Evolutionary conservation across 2,888 invertebrate species (phyloP).

Genomic region (Philhelius pedissequus): DNA sequence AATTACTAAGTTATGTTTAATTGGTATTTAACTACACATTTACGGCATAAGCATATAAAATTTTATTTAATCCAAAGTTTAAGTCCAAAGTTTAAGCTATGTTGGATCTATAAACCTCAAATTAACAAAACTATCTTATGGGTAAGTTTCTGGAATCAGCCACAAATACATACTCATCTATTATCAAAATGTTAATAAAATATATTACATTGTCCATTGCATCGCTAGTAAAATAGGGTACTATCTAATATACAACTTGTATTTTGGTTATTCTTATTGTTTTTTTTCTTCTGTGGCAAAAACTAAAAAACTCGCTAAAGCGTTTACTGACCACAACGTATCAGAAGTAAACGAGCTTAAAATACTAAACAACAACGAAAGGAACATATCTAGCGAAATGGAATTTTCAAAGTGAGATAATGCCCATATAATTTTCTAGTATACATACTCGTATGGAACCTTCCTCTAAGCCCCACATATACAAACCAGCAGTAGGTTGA

Average conservation of each 20-base stretch:
- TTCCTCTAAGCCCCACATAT: constrained; percentile 8
- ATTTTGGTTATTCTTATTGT: not conserved
- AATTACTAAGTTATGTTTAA: too few species aligned
- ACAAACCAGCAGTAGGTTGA: not conserved
- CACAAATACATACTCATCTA: too few species aligned
- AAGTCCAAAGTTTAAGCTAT: too few species aligned
- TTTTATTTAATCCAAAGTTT: too few species aligned
- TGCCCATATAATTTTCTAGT: constrained; percentile 60
- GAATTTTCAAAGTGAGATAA: constrained; percentile 63
- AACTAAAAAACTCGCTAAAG: not conserved
- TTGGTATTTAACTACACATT: too few species aligned
- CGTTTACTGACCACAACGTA: not conserved
- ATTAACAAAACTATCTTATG: too few species aligned
- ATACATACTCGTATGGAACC: too few species aligned
- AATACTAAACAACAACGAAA: constrained; percentile 26
- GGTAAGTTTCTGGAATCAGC: too few species aligned
- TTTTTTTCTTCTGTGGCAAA: not conserved
- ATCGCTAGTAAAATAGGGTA: not conserved
- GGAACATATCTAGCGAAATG: constrained; percentile 46
- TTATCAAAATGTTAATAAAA: too few species aligned
- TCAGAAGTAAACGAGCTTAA: constrained; percentile 6
- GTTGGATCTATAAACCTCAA: too few species aligned
- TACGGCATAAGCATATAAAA: too few species aligned
- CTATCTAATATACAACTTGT: not conserved
- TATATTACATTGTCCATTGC: too few species aligned